Percentiles rank a stretch among this genome's conserved stretches.
Evolutionary conservation across 2,113 vertebrate species (phyloP).

Genomic region (Xenus cinereus): DNA sequence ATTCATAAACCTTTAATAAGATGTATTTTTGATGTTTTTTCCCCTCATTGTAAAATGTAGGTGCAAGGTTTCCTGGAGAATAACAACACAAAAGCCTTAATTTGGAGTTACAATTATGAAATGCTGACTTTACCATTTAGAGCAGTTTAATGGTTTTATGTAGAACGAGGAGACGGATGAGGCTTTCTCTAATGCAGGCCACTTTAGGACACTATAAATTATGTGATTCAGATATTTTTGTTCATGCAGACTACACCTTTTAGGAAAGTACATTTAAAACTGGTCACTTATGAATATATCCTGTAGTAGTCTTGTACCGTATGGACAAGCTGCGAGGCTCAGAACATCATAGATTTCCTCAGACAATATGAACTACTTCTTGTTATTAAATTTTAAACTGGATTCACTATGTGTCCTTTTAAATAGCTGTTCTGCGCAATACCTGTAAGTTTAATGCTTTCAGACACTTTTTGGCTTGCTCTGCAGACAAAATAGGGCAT

Average conservation of each 20-base stretch:
- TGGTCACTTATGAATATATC: neutral
- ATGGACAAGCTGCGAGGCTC: neutral
- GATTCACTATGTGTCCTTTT: neutral
- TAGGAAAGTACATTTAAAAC: neutral
- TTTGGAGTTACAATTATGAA: conserved; percentile 40
- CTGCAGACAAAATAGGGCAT: neutral
- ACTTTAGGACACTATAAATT: neutral
- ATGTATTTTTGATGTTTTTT: conserved; percentile 28
- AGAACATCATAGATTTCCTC: neutral
- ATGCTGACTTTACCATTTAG: conserved; percentile 3
- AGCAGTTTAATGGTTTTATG: conserved; percentile 29
- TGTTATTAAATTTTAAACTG: neutral
- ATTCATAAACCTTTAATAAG: conserved; percentile 1
- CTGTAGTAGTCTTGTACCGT: neutral
- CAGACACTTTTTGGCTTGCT: neutral
- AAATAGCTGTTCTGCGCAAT: neutral
- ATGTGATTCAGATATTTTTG: neutral
- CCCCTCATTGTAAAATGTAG: conserved; percentile 1
- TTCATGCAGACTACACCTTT: neutral
- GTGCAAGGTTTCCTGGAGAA: neutral
- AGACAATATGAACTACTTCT: neutral
- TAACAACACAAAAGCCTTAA: conserved; percentile 14
- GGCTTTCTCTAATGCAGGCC: neutral
- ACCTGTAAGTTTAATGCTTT: neutral
- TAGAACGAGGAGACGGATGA: neutral